A percentile compares a stretch with the other conserved stretches of the same genome.
phyloP scores from a whole-genome alignment of 2,113 vertebrate species.

The Addax nasomaculatus region DNA sequence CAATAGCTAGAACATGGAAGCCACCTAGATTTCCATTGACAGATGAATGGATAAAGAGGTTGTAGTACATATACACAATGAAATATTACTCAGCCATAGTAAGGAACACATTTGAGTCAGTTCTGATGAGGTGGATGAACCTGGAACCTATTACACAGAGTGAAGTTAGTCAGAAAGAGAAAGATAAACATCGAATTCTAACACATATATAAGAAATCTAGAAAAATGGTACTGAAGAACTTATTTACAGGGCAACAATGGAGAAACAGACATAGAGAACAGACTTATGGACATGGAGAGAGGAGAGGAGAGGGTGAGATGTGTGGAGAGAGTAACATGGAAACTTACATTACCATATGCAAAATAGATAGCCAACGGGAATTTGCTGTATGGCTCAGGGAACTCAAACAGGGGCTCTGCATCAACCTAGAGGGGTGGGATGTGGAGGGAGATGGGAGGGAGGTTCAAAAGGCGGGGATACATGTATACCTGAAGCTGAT shows the following conservation, averaged over 20 bases:
- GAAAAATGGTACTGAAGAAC: background rate
- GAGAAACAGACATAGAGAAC: background rate
- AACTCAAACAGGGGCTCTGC: background rate
- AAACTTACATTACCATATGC: background rate
- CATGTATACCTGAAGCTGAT: background rate
- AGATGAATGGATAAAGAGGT: background rate
- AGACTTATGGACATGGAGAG: background rate
- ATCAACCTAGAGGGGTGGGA: background rate
- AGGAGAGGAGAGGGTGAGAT: background rate
- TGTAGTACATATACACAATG: background rate
- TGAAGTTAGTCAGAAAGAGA: background rate
- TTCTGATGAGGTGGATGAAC: background rate
- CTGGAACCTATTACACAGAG: background rate
- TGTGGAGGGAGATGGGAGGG: background rate
- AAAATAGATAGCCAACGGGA: fast-evolving
- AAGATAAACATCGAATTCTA: background rate
- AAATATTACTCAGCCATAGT: background rate
- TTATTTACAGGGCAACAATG: background rate
- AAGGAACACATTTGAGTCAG: background rate
- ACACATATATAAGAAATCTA: background rate
- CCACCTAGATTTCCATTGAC: background rate
- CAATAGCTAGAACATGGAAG: background rate
- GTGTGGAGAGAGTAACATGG: background rate
- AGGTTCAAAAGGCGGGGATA: background rate
- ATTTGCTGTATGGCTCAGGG: background rate